Evolutionary conservation across 2,888 invertebrate genomes (phyloP), one percentile per base, ranked within the genome.

Genomic region (Drosophila multiciliata): DNA sequence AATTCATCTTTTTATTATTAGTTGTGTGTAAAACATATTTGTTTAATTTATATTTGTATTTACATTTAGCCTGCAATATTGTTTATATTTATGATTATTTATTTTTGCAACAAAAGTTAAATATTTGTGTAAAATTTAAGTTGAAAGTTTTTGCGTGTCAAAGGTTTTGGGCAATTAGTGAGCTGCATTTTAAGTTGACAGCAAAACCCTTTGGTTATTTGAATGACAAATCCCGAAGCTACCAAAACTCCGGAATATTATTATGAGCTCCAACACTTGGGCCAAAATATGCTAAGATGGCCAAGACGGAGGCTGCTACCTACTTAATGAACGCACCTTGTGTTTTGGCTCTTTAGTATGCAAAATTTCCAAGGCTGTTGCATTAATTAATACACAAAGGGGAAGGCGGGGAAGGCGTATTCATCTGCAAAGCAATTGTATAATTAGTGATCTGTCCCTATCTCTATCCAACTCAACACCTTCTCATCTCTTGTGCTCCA

Each of bases 81-180:
- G 35, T 69, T 35, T 33, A 8, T 52, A 8, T 48, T 33, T 58
- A 20, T 11, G n/a, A 36, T 5, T n/a, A 35, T 40, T 48, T 32
- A 49, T 32, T 62, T 40, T 62, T 40, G 55, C 26, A 61, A 42
- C 35, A 33, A 45, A 52, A 20, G 32, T 33, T 26, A 45, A 54
- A 50, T 29, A 26, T 53, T 60, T 60, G 48, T n/a, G n/a, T n/a
- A 15, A 66, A 66, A 50, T 66, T 61, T 6, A 54, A 23, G 0
- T 7, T 29, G 71, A 69, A 75, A 82, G 68, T 69, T 82, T 78
- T 40, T 53, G 8, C 61, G 54, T 69, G 83, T 54, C 76, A 88
- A 76, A 76, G 90, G 76, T 90, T 90, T 66, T 66, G 12, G 59
- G 76, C 80, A 90, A 83, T 90, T 85, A 86, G 80, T 50, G 58